Conservation (phyloP, 2,888 invertebrate species). For the Dyspetes luteomarginatus region DNA sequence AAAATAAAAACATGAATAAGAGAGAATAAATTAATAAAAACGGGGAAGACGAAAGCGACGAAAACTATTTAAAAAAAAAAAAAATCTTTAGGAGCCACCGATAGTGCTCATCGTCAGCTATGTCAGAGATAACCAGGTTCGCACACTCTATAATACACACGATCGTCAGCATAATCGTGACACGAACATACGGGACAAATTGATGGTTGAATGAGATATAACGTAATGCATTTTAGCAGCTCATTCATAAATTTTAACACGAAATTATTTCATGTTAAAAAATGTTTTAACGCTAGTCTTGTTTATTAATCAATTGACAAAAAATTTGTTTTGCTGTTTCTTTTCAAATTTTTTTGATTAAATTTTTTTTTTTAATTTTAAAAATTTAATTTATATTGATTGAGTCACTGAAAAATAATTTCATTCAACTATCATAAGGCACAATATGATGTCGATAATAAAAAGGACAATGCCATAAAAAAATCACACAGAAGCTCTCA, state of each 20-base stretch:
- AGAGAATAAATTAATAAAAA: constrained; percentile 14
- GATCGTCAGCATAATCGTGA: constrained; percentile 47
- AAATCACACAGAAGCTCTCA: constrained; percentile 44
- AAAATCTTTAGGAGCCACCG: constrained; percentile 59
- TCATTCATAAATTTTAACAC: constrained; percentile 36
- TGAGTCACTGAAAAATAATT: constrained; percentile 25
- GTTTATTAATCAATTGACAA: too few relatives aligned
- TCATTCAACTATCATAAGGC: constrained; percentile 38
- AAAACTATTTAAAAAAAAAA: constrained; percentile 36
- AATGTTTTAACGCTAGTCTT: too few relatives aligned
- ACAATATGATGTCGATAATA: not conserved
- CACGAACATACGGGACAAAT: constrained; percentile 27
- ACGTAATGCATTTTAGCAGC: constrained; percentile 30
- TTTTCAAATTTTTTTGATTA: not conserved
- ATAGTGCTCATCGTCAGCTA: constrained; percentile 64
- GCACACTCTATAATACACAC: constrained; percentile 41
- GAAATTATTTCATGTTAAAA: constrained; percentile 34
- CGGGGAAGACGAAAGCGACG: not conserved
- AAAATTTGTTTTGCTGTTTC: too few relatives aligned
- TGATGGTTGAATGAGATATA: constrained; percentile 33
- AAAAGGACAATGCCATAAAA: constrained; percentile 20
- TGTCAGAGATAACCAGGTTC: constrained; percentile 48
- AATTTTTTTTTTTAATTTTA: not conserved
- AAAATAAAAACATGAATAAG: constrained; percentile 1
- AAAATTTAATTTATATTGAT: too few relatives aligned